These are phyloP conservation scores for Gobio gobio DNA, from an alignment of 2,113 vertebrate genomes.

Conservation along the genomic window DNA sequence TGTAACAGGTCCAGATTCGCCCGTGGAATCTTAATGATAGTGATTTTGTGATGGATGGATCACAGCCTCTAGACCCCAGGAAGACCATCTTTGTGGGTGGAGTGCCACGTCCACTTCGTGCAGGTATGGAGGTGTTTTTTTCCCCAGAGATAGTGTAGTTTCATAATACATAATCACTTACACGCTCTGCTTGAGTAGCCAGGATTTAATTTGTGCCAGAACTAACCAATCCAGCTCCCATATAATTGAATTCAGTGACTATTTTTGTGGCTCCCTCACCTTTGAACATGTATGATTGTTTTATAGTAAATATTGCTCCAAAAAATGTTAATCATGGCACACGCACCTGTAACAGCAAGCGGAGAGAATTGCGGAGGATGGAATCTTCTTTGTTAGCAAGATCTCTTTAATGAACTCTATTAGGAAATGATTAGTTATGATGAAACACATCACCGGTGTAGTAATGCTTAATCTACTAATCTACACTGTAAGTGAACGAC, in stretches of 20 bases:
- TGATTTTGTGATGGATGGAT: constrained; percentile 99
- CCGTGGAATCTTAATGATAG: constrained; percentile 99
- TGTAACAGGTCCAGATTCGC: constrained; percentile 93
- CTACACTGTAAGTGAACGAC: no score
- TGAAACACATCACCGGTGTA: no score
- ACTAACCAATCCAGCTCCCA: neutral
- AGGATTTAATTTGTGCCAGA: neutral
- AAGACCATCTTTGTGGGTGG: constrained; percentile 99
- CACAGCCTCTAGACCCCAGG: constrained; percentile 96
- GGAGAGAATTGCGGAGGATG: no score
- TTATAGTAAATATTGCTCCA: no score
- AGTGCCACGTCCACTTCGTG: constrained; percentile 95
- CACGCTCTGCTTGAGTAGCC: neutral
- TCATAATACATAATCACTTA: neutral
- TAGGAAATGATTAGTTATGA: no score
- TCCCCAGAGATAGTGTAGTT: neutral
- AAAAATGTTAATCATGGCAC: no score
- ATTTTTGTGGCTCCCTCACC: neutral
- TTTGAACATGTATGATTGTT: no score
- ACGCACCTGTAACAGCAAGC: no score
- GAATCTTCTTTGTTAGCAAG: neutral
- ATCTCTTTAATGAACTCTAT: neutral
- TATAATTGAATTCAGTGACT: neutral
- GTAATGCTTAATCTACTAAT: no score
- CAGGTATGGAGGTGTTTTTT: constrained; percentile 77